These are phyloP conservation scores for Chaenodraco wilsoni DNA, from an alignment of 2,797 vertebrate species.

Conservation along the genomic window DNA sequence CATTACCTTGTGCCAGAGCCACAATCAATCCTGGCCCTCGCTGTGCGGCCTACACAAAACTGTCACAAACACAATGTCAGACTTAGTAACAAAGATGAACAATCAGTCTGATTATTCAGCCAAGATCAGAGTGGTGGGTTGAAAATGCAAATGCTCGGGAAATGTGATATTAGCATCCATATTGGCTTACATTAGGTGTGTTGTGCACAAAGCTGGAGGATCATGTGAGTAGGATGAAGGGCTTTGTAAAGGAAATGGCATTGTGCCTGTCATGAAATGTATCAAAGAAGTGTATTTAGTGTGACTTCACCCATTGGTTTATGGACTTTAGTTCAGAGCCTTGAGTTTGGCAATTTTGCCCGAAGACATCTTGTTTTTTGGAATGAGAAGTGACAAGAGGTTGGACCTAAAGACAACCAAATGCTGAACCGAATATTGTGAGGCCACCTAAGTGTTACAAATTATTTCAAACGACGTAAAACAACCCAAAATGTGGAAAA, in stretches of 20 bases:
- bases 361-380: too few species aligned
- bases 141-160: background rate
- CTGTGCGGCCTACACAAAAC: background rate
- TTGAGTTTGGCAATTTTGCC: too few species aligned
- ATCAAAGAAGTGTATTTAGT: too few species aligned
- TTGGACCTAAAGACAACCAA: too few species aligned
- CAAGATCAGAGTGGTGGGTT: background rate
- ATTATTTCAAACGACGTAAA: too few species aligned
- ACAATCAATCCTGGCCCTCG: conserved; percentile 7
- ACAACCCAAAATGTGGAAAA: too few species aligned
- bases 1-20: background rate
- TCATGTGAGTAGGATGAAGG: background rate
- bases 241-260: background rate
- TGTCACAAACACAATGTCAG: conserved; percentile 1
- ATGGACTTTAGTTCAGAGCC: too few species aligned
- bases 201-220: background rate
- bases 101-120: background rate
- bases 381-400: too few species aligned
- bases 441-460: too few species aligned
- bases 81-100: background rate
- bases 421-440: too few species aligned
- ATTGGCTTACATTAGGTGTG: background rate
- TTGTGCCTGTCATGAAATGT: too few species aligned
- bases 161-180: background rate
- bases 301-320: too few species aligned